Conservation (phyloP, 1,140 invertebrate genomes). For the Drosophila sechellia region DNA sequence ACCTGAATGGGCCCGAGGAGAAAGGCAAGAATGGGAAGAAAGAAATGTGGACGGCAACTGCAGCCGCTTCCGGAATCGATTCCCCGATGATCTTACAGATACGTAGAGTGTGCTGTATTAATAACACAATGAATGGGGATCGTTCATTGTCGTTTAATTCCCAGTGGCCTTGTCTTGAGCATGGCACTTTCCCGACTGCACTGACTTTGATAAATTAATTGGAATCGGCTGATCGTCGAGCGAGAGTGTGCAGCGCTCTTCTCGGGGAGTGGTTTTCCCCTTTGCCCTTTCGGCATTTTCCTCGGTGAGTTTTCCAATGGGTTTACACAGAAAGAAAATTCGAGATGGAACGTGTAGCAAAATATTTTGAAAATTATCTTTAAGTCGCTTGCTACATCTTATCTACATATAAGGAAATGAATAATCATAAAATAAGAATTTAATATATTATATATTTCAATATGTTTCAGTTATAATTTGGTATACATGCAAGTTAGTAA, state of each 20-base stretch:
- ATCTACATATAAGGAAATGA: too few species aligned
- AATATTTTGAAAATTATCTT: too few species aligned
- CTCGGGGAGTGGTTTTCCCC: constrained; percentile 29
- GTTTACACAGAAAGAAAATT: constrained; percentile 10
- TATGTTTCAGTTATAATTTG: too few species aligned
- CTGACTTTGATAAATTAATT: constrained; percentile 81
- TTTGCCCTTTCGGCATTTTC: constrained; percentile 18
- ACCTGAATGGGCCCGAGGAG: constrained; percentile 21
- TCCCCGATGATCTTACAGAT: constrained; percentile 26
- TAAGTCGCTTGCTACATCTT: too few species aligned
- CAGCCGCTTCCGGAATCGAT: constrained; percentile 67
- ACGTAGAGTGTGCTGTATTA: constrained; percentile 58
- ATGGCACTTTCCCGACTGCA: constrained; percentile 19
- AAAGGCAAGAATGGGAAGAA: constrained; percentile 22
- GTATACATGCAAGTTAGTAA: too few species aligned
- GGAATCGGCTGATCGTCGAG: constrained; percentile 53
- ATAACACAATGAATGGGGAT: constrained; percentile 68
- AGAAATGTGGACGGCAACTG: constrained; percentile 72
- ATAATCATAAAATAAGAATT: too few species aligned
- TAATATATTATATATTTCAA: background rate
- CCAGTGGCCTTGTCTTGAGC: constrained; percentile 63
- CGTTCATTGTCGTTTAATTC: constrained; percentile 71
- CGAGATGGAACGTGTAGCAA: too few species aligned
- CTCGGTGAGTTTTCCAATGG: constrained; percentile 2
- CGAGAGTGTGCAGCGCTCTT: constrained; percentile 8